Base-by-base conservation (phyloP, 1,140 invertebrate species). In the Helicoverpa armigera region DNA sequence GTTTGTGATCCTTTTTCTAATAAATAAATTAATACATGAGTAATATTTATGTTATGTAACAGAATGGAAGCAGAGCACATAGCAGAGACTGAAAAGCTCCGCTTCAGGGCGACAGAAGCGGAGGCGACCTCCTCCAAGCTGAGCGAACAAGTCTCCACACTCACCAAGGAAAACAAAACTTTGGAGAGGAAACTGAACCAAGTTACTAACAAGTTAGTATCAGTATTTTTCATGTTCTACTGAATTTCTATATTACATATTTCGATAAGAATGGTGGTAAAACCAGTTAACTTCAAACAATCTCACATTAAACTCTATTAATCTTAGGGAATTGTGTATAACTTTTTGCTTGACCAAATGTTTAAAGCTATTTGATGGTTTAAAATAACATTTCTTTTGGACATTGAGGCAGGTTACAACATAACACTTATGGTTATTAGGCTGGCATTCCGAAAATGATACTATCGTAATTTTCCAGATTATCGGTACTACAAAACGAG, bases 161-260 rank as follows among this genome's bases (percentile, higher is more conserved):
- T 96, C 29, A 94, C 88, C 3, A 96, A 96, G 79, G 97, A 98
- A 67, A 98, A 98, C 85, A 96, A 96, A 74, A 86, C 89, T 2
- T 82, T 97, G 14, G 97, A 98, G 74, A 97, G 97, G 76, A 97
- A 97, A 86, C 81, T 97, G 29, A 90, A 95, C 2, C 94, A 96
- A 65, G 95, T 96, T 70, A 95, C 88, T 60, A 89, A 90, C 70
- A 97, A 97, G 96, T 96, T 84, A 89, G 86, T 61, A 13, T 2
- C n/a, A 31, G 9, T 35, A 48, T 10, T 3, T 13, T 18, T 1
- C 16, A 9, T 14, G 60, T 29, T 31, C 7, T 56, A 16, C 4
- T 5, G 23, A 23, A 23, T 16, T 18, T 9, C 0, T 9, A 43
- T 9, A 43, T 43, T 43, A 3, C 5, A 7, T 7, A 43, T 43